These are phyloP conservation scores for Oedothorax gibbosus DNA, from an alignment of 1,140 invertebrate species.

Conservation along the genomic window DNA sequence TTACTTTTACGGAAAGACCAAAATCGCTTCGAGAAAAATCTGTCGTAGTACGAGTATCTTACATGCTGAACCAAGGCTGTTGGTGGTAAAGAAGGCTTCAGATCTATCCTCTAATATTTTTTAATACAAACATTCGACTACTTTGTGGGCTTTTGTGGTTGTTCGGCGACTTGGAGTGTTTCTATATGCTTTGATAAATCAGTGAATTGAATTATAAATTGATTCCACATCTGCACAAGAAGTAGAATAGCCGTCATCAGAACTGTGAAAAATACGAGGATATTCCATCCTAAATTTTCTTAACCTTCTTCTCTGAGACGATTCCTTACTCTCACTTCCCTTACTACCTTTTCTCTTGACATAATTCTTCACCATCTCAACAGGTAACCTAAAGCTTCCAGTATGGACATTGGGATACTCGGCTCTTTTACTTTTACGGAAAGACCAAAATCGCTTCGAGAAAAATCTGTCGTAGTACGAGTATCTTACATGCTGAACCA, in stretches of 20 bases:
- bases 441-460: slow-evolving; percentile 54
- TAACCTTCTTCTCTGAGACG: slow-evolving; percentile 1
- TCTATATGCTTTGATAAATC: not conserved
- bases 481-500: slow-evolving; percentile 26
- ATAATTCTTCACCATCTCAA: slow-evolving; percentile 33
- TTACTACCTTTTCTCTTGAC: slow-evolving; percentile 29
- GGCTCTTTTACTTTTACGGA: slow-evolving; percentile 34
- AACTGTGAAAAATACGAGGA: not conserved
- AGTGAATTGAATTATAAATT: slow-evolving; percentile 54
- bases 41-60: not conserved
- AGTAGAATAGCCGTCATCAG: slow-evolving; percentile 54
- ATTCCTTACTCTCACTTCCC: not conserved
- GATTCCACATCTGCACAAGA: slow-evolving; percentile 50
- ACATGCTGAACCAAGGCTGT: not conserved
- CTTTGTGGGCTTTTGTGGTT: no score
- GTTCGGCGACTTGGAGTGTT: not conserved
- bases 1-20: slow-evolving; percentile 47
- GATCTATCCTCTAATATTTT: not conserved
- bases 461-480: slow-evolving; percentile 10
- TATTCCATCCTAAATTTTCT: slow-evolving; percentile 7
- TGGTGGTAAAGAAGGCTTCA: not conserved
- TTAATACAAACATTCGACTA: no score
- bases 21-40: not conserved
- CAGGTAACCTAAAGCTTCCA: not conserved
- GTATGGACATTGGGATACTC: slow-evolving; percentile 10